Conservation (phyloP, 53 echinoderm and acorn worm species). For the Patiria pectinifera region DNA sequence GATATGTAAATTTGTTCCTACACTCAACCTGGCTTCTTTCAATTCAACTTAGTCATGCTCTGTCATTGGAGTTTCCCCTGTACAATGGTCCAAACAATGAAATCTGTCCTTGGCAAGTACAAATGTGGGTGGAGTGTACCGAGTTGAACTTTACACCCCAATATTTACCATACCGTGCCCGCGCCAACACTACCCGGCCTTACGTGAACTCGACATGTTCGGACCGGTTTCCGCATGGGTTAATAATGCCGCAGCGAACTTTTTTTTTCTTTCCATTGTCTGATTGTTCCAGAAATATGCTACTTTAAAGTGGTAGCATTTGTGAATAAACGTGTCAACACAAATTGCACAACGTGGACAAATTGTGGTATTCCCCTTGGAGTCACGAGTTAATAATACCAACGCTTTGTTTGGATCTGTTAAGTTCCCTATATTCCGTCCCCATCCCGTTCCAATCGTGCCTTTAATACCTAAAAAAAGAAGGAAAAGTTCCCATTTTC, state of each 20-base stretch:
- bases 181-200: not conserved
- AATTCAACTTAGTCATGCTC: not conserved
- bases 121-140: slow-evolving; percentile 28
- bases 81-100: not conserved
- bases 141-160: slow-evolving; percentile 19
- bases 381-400: not conserved
- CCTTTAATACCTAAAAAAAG: not conserved
- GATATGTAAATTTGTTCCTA: not conserved
- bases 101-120: not conserved
- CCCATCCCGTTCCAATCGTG: not conserved
- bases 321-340: not conserved
- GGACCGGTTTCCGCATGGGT: not conserved
- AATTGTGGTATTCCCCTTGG: not conserved
- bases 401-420: no score
- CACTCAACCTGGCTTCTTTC: not conserved
- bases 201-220: slow-evolving; percentile 15
- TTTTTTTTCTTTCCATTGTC: not conserved
- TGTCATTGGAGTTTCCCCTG: not conserved
- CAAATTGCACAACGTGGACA: slow-evolving; percentile 5
- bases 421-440: not conserved
- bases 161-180: slow-evolving; percentile 19
- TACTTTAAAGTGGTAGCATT: not conserved
- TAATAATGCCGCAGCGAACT: not conserved
- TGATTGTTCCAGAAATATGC: not conserved
- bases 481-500: not conserved